These are phyloP conservation scores for Triplophysa rosa DNA, from an alignment of 2,113 vertebrate species.

Conservation along the genomic window DNA sequence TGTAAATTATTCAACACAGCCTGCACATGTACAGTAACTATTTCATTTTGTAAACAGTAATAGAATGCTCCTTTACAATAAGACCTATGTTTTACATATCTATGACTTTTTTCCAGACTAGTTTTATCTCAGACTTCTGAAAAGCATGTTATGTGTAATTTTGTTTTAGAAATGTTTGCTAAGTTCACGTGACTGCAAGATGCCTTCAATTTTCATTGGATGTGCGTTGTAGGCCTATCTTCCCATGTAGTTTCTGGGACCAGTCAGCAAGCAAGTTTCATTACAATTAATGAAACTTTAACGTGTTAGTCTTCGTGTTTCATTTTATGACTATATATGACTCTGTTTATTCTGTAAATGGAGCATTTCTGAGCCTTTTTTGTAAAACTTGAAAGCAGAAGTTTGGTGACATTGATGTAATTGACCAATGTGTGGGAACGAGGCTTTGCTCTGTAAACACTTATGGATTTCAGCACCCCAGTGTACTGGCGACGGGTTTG, in stretches of 20 bases:
- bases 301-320: not conserved
- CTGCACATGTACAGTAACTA: not conserved
- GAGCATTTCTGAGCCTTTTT: conserved; percentile 51
- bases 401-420: conserved; percentile 44
- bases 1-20: not conserved
- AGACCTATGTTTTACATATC: no score
- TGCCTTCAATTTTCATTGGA: not conserved
- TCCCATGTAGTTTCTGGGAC: not conserved
- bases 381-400: conserved; percentile 24
- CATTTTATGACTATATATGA: conserved; percentile 32
- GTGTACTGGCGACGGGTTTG: conserved; percentile 43
- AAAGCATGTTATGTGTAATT: no score
- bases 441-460: conserved; percentile 53
- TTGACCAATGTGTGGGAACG: conserved; percentile 57
- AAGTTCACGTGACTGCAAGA: no score
- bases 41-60: no score
- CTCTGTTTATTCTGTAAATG: conserved; percentile 46
- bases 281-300: not conserved
- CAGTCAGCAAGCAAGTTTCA: not conserved
- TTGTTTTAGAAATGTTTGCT: no score
- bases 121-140: no score
- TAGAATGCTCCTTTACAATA: no score
- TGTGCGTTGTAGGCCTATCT: not conserved
- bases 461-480: conserved; percentile 49
- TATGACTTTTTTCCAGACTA: no score